Evolutionary conservation across 1,140 invertebrate species (phyloP).

Genomic region (Penaeus chinensis): DNA sequence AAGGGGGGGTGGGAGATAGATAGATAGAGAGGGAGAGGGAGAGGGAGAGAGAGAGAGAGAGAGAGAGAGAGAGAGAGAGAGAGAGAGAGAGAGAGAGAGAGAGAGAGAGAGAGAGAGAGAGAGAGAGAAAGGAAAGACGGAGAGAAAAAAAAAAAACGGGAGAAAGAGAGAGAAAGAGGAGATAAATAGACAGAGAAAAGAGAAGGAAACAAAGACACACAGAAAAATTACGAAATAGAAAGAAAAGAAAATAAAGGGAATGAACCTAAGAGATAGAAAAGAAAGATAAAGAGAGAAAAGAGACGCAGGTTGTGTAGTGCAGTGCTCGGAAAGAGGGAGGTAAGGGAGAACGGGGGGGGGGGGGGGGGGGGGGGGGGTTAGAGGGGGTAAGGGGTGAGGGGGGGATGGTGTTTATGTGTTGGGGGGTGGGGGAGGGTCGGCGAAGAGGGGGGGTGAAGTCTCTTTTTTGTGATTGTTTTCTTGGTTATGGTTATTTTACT

Average conservation of each 20-base stretch:
- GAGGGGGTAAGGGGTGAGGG: background rate
- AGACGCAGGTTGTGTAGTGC: background rate
- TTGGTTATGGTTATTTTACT: background rate
- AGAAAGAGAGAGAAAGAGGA: background rate
- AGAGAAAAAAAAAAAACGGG: too few relatives aligned
- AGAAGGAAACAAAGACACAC: background rate
- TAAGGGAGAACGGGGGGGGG: background rate
- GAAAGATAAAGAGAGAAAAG: background rate
- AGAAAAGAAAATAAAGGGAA: background rate
- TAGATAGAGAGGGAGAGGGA: background rate
- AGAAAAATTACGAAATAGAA: background rate
- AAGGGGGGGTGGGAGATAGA: background rate
- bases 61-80: too few relatives aligned
- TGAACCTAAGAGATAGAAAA: background rate
- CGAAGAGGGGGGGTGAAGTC: background rate
- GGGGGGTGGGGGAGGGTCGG: slow-evolving; percentile 6
- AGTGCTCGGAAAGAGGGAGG: slow-evolving; percentile 10
- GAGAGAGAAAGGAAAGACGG: too few relatives aligned
- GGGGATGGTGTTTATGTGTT: too few relatives aligned
- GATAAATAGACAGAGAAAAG: background rate
- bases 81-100: background rate
- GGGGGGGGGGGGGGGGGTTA: background rate
- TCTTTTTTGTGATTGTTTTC: background rate
- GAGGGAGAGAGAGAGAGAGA: background rate
- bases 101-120: too few relatives aligned